A percentile compares a stretch with the other conserved stretches of the same genome.
Evolutionary conservation across 2,888 invertebrate genomes (phyloP).

Genomic region (Campoplex capitator): DNA sequence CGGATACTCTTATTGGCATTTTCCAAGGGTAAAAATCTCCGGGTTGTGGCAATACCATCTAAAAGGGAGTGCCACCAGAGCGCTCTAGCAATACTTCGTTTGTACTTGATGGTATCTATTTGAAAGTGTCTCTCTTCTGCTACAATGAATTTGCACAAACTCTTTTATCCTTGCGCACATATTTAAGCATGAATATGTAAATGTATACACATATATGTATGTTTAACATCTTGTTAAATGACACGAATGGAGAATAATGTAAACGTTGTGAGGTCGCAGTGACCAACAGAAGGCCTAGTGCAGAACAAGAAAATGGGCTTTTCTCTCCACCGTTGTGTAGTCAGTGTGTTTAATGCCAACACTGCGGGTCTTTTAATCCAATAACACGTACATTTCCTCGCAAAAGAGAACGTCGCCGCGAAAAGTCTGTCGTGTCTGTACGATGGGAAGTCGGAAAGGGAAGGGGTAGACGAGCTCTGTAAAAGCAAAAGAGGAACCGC

Average conservation of each 20-base stretch:
- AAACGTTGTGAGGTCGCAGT: conserved; percentile 27
- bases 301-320: conserved; percentile 32
- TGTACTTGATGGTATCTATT: neutral
- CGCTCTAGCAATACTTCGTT: conserved; percentile 29
- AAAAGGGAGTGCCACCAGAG: neutral
- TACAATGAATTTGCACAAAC: conserved; percentile 36
- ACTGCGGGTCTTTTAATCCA: conserved; percentile 66
- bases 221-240: conserved; percentile 48
- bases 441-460: conserved; percentile 55
- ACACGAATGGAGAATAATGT: conserved; percentile 51
- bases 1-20: conserved; percentile 48
- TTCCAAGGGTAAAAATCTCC: neutral
- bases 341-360: conserved; percentile 58
- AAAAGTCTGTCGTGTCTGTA: conserved; percentile 52
- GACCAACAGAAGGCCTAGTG: neutral
- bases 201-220: neutral
- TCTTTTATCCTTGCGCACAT: neutral
- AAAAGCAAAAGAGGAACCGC: conserved; percentile 70
- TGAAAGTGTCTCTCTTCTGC: neutral
- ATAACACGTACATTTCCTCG: conserved; percentile 59
- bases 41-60: conserved; percentile 13
- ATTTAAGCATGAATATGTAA: neutral
- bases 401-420: conserved; percentile 45
- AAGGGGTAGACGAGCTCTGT: conserved; percentile 48
- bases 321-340: conserved; percentile 36